Evolutionary conservation across 2,113 vertebrate species (phyloP).

Genomic region (Coptodon bakossiorum): DNA sequence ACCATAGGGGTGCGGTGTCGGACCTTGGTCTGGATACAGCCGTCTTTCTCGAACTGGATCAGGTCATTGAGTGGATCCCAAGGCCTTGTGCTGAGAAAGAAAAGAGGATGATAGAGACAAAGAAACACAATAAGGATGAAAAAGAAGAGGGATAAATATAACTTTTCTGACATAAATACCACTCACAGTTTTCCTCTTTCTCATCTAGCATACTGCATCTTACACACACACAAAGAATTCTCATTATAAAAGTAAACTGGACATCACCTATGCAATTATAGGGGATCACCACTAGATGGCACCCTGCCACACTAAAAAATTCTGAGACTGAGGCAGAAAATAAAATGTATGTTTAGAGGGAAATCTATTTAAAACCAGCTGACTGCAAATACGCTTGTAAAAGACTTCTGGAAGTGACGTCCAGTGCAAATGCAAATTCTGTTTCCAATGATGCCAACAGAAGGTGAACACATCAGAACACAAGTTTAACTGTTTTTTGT

Average conservation of each 20-base stretch:
- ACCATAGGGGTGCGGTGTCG: constrained; percentile 97
- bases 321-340: background rate
- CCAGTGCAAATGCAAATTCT: background rate
- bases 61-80: constrained; percentile 98
- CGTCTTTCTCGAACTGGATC: constrained; percentile 97
- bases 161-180: background rate
- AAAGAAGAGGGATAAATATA: background rate
- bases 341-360: background rate
- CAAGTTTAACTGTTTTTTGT: background rate
- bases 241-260: background rate
- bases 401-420: accelerated
- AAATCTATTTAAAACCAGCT: background rate
- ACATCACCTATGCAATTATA: background rate
- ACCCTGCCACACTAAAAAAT: background rate
- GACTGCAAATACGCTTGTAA: background rate
- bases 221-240: background rate
- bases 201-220: background rate
- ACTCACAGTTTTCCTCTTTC: background rate
- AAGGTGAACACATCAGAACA: background rate
- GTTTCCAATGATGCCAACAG: background rate
- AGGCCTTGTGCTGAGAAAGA: constrained; percentile 82
- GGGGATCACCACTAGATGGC: constrained; percentile 7
- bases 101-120: background rate
- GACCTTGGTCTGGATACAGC: constrained; percentile 94
- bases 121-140: background rate